Conservation (phyloP, 2,113 vertebrate species). For the Orthonyx spaldingii region DNA sequence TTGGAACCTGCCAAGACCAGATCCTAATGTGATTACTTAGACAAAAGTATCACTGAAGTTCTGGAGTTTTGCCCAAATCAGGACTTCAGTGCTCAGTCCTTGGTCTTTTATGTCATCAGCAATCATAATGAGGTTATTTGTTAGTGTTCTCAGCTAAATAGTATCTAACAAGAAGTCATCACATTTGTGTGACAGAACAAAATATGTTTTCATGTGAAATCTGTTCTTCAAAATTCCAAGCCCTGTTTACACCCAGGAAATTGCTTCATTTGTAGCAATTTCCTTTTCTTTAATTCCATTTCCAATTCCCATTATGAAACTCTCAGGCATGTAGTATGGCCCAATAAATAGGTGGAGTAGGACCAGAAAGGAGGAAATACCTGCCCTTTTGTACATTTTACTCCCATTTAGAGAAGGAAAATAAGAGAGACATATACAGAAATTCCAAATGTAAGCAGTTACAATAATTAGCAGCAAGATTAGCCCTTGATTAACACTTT, state of each 20-base stretch:
- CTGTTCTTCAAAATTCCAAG: conserved; percentile 16
- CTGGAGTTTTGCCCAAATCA: conserved; percentile 5
- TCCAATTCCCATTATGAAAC: conserved; percentile 65
- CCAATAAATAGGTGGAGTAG: conserved; percentile 57
- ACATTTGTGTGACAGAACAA: background rate
- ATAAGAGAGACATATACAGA: conserved; percentile 17
- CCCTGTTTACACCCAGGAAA: conserved; percentile 66
- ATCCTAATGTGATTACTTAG: background rate
- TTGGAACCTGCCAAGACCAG: background rate
- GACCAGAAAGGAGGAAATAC: conserved; percentile 59
- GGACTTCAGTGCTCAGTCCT: background rate
- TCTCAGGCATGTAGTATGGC: conserved; percentile 12
- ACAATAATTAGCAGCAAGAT: conserved; percentile 52
- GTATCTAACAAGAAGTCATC: background rate
- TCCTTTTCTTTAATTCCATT: conserved; percentile 61
- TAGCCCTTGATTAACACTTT: conserved; percentile 1
- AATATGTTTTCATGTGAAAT: conserved; percentile 18
- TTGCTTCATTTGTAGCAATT: conserved; percentile 61
- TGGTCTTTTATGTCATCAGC: background rate
- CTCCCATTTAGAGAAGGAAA: conserved; percentile 48
- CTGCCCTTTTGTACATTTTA: conserved; percentile 60
- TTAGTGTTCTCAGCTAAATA: background rate
- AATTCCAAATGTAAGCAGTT: conserved; percentile 22
- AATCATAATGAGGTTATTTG: background rate
- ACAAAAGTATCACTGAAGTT: background rate